Base-by-base conservation (phyloP, 2,113 vertebrate species). In the Lasiurus borealis region DNA sequence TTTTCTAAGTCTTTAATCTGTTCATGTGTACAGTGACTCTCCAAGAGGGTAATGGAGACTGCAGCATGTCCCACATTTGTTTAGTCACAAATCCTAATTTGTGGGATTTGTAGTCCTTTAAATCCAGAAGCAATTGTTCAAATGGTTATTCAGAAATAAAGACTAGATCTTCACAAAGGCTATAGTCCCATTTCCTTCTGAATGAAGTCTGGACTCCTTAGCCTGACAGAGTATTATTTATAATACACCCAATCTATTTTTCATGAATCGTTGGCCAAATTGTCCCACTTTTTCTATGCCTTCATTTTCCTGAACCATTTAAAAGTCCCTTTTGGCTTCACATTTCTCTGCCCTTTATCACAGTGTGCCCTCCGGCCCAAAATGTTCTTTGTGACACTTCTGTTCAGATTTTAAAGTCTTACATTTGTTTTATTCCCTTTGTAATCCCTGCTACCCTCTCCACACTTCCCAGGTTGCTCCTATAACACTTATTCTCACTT, bases 111-210 rank as follows among this genome's bases (percentile, higher is more conserved):
- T 11, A 23, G 57, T 78, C 21, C 12, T 77, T 52, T 90, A 64
- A 68, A 4, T 66, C 31, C 50, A 73, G n/a, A 88, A 90, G 25
- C 10, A 69, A 25, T 88, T 85, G 83, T 78, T 87, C 25, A 88
- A 96, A 59, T 50, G 50, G 46, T 27, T 66, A 46, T 80, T 84
- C 21, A n/a, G 62, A 83, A 91, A 62, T 48, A 81, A 91, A 88
- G 62, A 82, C 4, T n/a, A 76, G 73, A 59, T 7, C 9, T 84
- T 69, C 31, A 78, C 72, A 72, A 90, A 76, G 21, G 27, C 5
- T 75, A n/a, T 0, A 10, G 36, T 57, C 34, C 21, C 12, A 10
- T 62, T 77, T 75, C 16, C 19, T 64, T 69, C 31, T 44, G 34
- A 83, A 57, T n/a, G 27, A 62, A 64, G 8, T 12, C 44, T 15